Evolutionary conservation across 2,888 invertebrate genomes (phyloP).

Genomic region (Agrotis segetum): DNA sequence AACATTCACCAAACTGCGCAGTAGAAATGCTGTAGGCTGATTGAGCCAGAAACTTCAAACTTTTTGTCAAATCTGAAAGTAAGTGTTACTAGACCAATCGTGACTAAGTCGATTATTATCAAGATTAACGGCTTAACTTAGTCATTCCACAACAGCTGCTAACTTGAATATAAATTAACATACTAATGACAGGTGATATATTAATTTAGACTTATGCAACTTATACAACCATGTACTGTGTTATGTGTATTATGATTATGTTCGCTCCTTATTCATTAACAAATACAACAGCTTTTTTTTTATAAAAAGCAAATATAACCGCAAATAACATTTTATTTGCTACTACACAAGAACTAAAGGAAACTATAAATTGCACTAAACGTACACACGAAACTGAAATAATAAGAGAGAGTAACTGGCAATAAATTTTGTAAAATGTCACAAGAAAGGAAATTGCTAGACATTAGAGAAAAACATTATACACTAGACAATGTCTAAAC

Average conservation of each 20-base stretch:
- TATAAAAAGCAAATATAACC: background rate
- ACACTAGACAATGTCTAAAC: conserved; percentile 40
- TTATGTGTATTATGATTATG: too few relatives aligned
- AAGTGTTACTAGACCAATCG: conserved; percentile 5
- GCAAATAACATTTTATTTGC: conserved; percentile 1
- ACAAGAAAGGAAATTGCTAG: conserved; percentile 48
- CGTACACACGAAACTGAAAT: conserved; percentile 32
- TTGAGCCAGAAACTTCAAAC: too few relatives aligned
- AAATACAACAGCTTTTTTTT: background rate
- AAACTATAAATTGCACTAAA: conserved; percentile 42
- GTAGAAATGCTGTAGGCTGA: too few relatives aligned
- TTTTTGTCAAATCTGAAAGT: background rate
- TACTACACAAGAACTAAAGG: conserved; percentile 1
- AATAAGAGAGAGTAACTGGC: conserved; percentile 21
- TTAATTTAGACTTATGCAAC: background rate
- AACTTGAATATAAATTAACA: conserved; percentile 9
- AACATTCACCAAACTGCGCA: too few relatives aligned
- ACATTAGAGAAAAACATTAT: conserved; percentile 36
- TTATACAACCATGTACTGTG: too few relatives aligned
- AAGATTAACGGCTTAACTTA: conserved; percentile 20
- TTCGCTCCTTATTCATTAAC: too few relatives aligned
- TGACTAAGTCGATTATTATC: conserved; percentile 11
- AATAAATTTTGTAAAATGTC: conserved; percentile 36
- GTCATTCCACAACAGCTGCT: conserved; percentile 45
- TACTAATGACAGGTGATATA: background rate